Percentiles rank a stretch among this genome's conserved stretches.
These are phyloP conservation scores for Drosophila oshimai DNA, from an alignment of 1,140 invertebrate genomes.

Conservation along the genomic window DNA sequence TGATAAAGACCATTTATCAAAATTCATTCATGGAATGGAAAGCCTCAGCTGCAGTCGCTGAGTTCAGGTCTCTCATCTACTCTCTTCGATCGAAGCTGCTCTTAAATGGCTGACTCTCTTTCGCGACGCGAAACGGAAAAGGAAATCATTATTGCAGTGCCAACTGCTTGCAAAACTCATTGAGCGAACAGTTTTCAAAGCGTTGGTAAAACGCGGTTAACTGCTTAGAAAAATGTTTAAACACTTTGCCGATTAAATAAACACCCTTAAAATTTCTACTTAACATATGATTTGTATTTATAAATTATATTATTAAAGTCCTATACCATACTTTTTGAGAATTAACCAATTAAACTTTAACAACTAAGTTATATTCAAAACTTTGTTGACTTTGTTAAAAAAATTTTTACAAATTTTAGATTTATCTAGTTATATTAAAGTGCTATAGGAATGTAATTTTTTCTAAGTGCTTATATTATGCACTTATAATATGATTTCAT, in stretches of 20 bases:
- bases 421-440: not conserved
- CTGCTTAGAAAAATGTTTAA: not conserved
- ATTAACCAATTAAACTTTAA: too few relatives aligned
- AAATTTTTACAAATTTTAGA: too few relatives aligned
- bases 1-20: slow-evolving; percentile 79
- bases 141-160: slow-evolving; percentile 60
- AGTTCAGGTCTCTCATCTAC: not conserved
- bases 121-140: slow-evolving; percentile 41
- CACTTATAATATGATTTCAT: not conserved
- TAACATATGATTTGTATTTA: not conserved
- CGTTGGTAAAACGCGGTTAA: not conserved
- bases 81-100: slow-evolving; percentile 19
- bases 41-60: slow-evolving; percentile 33
- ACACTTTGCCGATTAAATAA: not conserved
- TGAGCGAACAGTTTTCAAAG: slow-evolving; percentile 4
- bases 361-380: too few relatives aligned
- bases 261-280: not conserved
- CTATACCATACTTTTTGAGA: too few relatives aligned
- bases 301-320: too few relatives aligned
- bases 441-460: not conserved
- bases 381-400: too few relatives aligned
- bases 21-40: slow-evolving; percentile 72
- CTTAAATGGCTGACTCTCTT: slow-evolving; percentile 42
- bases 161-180: slow-evolving; percentile 47
- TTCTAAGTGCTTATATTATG: not conserved